Conservation (phyloP, 1,140 invertebrate species). For the Teleopsis dalmanni region DNA sequence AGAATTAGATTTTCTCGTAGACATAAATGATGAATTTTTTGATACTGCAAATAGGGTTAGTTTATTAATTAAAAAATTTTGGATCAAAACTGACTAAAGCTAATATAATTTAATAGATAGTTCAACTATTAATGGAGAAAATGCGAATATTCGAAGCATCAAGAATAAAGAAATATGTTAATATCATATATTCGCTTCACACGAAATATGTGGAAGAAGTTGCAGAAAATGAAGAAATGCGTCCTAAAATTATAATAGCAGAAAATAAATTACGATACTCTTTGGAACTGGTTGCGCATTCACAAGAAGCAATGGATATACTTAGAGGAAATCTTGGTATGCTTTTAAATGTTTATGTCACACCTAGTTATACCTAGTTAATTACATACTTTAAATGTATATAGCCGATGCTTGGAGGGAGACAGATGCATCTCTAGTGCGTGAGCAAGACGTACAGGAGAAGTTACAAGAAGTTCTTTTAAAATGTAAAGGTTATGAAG, state of each 20-base stretch:
- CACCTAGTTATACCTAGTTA: background rate
- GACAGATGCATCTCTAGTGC: conserved; percentile 45
- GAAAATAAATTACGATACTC: conserved; percentile 24
- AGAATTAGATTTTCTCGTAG: conserved; percentile 24
- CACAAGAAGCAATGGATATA: conserved; percentile 24
- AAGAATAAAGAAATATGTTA: conserved; percentile 23
- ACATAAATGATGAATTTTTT: conserved; percentile 29
- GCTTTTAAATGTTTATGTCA: background rate
- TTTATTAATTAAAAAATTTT: background rate
- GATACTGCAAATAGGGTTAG: conserved; percentile 20
- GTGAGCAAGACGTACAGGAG: conserved; percentile 48
- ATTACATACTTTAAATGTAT: background rate
- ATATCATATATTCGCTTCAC: conserved; percentile 28
- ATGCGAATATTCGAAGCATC: conserved; percentile 23
- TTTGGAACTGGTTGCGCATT: conserved; percentile 22
- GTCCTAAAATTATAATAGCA: conserved; percentile 21
- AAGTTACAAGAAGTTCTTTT: conserved; percentile 45
- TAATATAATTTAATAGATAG: conserved; percentile 11
- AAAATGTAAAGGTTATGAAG: conserved; percentile 43
- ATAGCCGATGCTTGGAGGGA: conserved; percentile 36
- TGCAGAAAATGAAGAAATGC: conserved; percentile 20
- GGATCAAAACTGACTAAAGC: background rate
- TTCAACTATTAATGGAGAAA: conserved; percentile 27
- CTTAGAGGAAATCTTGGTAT: conserved; percentile 20
- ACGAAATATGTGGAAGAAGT: conserved; percentile 24